A percentile compares a stretch with the other conserved stretches of the same genome.
phyloP scores from a whole-genome alignment of 2,113 vertebrate species.

The Oncorhynchus tshawytscha region DNA sequence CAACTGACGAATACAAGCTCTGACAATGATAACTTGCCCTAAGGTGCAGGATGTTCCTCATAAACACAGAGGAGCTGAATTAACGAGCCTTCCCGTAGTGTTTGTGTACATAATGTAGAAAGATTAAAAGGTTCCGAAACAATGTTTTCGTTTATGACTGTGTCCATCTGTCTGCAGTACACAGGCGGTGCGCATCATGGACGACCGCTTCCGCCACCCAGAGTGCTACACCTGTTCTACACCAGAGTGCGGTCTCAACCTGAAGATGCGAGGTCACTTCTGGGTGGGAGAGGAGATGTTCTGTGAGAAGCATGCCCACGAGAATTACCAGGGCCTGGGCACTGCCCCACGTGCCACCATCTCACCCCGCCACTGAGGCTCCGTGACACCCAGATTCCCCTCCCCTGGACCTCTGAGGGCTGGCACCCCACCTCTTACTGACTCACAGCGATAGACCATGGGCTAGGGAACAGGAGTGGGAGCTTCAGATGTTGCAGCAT shows the following conservation, averaged over 20 bases:
- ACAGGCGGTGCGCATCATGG: slow-evolving; percentile 85
- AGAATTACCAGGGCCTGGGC: slow-evolving; percentile 74
- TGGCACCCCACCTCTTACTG: slow-evolving; percentile 33
- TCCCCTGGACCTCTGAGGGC: slow-evolving; percentile 66
- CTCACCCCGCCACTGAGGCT: slow-evolving; percentile 74
- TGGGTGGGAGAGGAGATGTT: slow-evolving; percentile 86
- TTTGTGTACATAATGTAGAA: slow-evolving; percentile 34
- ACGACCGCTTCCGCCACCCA: slow-evolving; percentile 83
- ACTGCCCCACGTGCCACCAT: slow-evolving; percentile 35
- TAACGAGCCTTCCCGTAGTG: not conserved
- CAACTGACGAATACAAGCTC: not conserved
- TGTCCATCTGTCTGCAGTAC: slow-evolving; percentile 65
- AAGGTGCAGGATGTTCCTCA: not conserved
- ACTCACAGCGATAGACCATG: slow-evolving; percentile 50
- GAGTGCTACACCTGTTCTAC: slow-evolving; percentile 85
- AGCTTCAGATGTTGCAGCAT: slow-evolving; percentile 33
- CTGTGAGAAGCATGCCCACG: slow-evolving; percentile 92
- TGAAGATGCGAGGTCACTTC: slow-evolving; percentile 95
- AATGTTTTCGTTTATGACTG: slow-evolving; percentile 40
- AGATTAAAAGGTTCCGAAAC: not conserved
- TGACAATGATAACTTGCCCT: not conserved
- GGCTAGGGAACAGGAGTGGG: slow-evolving; percentile 32
- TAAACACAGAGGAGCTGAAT: not conserved
- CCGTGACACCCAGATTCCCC: slow-evolving; percentile 52
- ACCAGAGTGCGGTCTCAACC: slow-evolving; percentile 86